A percentile compares a stretch with the other conserved stretches of the same genome.
These are phyloP conservation scores for Netelia inedita DNA, from an alignment of 2,888 invertebrate species.

Conservation along the genomic window DNA sequence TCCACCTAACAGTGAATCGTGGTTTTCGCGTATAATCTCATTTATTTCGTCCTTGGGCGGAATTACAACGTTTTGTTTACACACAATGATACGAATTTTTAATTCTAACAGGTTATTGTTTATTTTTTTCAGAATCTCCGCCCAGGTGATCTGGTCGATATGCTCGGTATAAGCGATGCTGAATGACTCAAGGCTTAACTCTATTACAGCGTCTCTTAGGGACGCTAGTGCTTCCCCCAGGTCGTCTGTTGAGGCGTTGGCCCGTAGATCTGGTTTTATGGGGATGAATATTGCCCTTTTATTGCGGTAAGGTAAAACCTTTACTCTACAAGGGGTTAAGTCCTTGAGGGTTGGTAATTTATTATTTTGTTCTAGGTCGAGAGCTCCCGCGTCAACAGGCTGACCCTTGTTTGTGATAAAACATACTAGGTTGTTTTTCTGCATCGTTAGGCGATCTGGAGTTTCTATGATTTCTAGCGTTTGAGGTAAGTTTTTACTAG, in stretches of 20 bases:
- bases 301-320: not conserved
- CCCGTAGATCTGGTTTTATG: slow-evolving; percentile 11
- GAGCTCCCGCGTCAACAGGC: slow-evolving; percentile 14
- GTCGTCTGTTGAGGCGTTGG: slow-evolving; percentile 22
- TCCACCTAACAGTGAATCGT: slow-evolving; percentile 6
- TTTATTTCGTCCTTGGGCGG: not conserved
- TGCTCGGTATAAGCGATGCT: too few relatives aligned
- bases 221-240: slow-evolving; percentile 1
- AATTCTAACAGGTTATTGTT: not conserved
- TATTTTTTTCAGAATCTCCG: too few relatives aligned
- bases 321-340: not conserved
- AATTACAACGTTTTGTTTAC: not conserved
- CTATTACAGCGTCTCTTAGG: too few relatives aligned
- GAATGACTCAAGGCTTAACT: too few relatives aligned
- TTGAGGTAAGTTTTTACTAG: too few relatives aligned
- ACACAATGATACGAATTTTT: not conserved
- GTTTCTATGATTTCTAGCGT: slow-evolving; percentile 1
- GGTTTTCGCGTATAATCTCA: slow-evolving; percentile 15
- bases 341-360: not conserved
- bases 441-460: slow-evolving; percentile 36
- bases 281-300: slow-evolving; percentile 13
- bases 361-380: not conserved
- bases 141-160: too few relatives aligned
- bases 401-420: not conserved
- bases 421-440: slow-evolving; percentile 8